A percentile compares a stretch with the other conserved stretches of the same genome.
Conservation (phyloP, 2,797 vertebrate species). For the Echiichthys vipera region DNA sequence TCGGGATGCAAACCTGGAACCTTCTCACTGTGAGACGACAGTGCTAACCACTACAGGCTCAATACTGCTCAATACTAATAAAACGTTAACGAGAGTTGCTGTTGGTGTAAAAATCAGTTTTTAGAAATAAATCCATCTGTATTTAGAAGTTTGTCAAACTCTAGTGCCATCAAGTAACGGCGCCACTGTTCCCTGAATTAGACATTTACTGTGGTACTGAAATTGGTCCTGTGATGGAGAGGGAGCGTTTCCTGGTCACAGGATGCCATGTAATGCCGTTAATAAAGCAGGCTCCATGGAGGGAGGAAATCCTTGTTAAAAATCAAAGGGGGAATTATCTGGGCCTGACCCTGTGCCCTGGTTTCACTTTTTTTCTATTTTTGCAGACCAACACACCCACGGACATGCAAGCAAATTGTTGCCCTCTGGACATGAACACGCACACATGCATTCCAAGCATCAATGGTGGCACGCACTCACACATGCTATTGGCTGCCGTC, state of each 20-base stretch:
- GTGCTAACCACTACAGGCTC: too few relatives aligned
- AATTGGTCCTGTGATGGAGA: conserved; percentile 50
- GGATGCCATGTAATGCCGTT: conserved; percentile 71
- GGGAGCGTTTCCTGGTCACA: conserved; percentile 62
- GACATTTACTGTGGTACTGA: conserved; percentile 2
- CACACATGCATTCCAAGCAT: not conserved
- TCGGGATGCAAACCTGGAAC: too few relatives aligned
- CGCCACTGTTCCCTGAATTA: conserved; percentile 7
- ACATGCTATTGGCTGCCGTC: not conserved
- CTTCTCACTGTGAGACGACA: too few relatives aligned
- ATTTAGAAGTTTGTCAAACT: not conserved
- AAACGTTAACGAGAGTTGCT: not conserved
- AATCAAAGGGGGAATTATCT: conserved; percentile 70
- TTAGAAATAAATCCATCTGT: too few relatives aligned
- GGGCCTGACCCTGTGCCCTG: conserved; percentile 43
- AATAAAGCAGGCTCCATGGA: conserved; percentile 55
- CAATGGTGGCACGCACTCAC: not conserved
- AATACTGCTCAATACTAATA: too few relatives aligned
- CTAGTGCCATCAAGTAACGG: not conserved
- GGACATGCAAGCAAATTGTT: conserved; percentile 9
- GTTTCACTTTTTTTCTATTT: conserved; percentile 46
- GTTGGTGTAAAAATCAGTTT: too few relatives aligned
- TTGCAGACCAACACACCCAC: conserved; percentile 22
- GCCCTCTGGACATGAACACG: not conserved
- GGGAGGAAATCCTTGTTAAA: conserved; percentile 68